Conservation (phyloP, 2,888 invertebrate species). For the Pyralis farinalis region DNA sequence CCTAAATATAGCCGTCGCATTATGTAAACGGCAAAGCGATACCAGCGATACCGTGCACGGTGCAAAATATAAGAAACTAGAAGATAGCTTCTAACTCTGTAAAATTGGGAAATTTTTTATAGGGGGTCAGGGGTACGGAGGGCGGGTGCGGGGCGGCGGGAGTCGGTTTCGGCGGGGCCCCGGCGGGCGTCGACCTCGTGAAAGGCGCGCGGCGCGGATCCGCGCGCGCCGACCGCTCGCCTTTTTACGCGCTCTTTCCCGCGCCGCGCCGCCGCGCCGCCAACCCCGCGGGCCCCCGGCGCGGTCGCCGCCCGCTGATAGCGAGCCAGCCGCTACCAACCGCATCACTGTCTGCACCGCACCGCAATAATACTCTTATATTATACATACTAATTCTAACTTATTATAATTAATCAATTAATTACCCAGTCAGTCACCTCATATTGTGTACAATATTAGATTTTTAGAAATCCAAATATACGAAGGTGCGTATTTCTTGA, state of each 20-base stretch:
- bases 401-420: too few species aligned
- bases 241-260: constrained; percentile 77
- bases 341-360: constrained; percentile 65
- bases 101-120: constrained; percentile 43
- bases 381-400: too few species aligned
- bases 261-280: constrained; percentile 65
- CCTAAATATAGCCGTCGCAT: constrained; percentile 42
- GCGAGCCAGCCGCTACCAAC: constrained; percentile 68
- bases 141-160: constrained; percentile 37
- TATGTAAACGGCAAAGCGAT: too few species aligned
- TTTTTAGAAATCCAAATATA: too few species aligned
- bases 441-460: too few species aligned
- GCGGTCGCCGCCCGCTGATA: constrained; percentile 80
- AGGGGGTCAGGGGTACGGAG: constrained; percentile 43
- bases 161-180: constrained; percentile 64
- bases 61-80: constrained; percentile 23
- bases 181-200: constrained; percentile 75
- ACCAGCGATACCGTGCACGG: too few species aligned
- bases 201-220: constrained; percentile 63
- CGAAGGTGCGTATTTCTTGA: too few species aligned
- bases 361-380: constrained; percentile 27
- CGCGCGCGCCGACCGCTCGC: constrained; percentile 69
- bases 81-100: constrained; percentile 18
- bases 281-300: constrained; percentile 74
- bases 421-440: too few species aligned